Percentiles rank a stretch among this genome's conserved stretches.
Conservation (phyloP, 2,113 vertebrate species). For the Pagrus major region DNA sequence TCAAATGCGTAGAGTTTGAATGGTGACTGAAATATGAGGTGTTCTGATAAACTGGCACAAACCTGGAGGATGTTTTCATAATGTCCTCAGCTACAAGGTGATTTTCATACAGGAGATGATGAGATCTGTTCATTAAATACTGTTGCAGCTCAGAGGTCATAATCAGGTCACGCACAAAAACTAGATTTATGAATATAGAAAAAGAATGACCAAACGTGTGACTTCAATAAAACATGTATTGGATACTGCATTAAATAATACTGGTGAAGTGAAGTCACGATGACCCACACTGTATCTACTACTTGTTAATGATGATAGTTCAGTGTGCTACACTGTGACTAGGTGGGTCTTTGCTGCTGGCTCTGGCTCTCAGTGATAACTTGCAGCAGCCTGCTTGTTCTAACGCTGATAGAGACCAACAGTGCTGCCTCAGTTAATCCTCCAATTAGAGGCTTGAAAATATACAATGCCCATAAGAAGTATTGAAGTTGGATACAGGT, state of each 20-base stretch:
- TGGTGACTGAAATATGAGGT: neutral
- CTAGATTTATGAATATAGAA: neutral
- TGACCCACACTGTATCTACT: neutral
- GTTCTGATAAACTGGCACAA: neutral
- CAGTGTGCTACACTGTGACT: conserved; percentile 12
- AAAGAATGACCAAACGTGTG: too few relatives aligned
- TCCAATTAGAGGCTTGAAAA: neutral
- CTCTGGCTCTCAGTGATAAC: conserved; percentile 78
- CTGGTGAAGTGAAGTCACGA: neutral
- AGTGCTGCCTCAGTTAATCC: neutral
- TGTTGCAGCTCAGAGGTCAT: neutral
- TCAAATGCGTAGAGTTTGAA: neutral
- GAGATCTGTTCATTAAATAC: too few relatives aligned
- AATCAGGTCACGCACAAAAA: neutral
- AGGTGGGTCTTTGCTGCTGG: conserved; percentile 68
- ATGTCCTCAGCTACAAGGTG: neutral
- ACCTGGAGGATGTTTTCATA: neutral
- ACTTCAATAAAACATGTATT: too few relatives aligned
- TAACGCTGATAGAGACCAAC: conserved; percentile 74
- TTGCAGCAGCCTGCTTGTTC: conserved; percentile 49
- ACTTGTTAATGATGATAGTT: neutral
- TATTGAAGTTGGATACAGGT: neutral
- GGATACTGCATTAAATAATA: too few relatives aligned
- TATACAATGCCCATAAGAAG: neutral
- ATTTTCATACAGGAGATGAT: neutral